Base-by-base conservation (phyloP, 1,140 invertebrate species). In the Dreissena rostriformis region DNA sequence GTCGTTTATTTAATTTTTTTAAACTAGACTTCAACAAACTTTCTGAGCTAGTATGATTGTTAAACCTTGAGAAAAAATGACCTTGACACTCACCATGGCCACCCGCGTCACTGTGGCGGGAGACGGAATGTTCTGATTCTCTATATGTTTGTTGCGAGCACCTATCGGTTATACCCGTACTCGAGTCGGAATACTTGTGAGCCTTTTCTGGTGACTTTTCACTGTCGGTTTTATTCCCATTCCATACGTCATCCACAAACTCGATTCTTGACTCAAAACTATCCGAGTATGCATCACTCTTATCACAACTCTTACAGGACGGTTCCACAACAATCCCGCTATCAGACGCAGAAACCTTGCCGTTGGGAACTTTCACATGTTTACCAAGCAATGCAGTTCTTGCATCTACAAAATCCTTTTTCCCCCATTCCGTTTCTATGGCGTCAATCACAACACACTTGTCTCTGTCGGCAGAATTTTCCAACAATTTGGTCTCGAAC, bases 11-110 rank as follows among this genome's bases (percentile, higher is more conserved):
- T 71, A 24, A 53, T 80, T 84, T 87, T 71, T 88, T 88, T 76
- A 88, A 83, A 72, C 86, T 88, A 68, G 87, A 83, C 86, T 88
- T 88, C 49, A 88, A 79, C 70, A 88, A 84, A 66, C 84, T 82
- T 75, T 88, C 84, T 71, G 87, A 88, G 79, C 82, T 87, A 66
- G 74, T 71, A 77, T 88, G 39, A 39, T 39, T 39, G 39, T 39
- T 39, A 39, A 39, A 39, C 73, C 73, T 63, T 72, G 70, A 73
- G 67, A 70, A 72, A 77, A 84, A 80, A 83, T 71, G 80, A 83
- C 75, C 79, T 79, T 70, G 70, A 88, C 77, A 88, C 87, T 88
- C 87, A 88, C 87, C 87, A 80, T 87, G 82, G 49, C 26, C 75
- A 61, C 66, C 63, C 39, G 8, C 39, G 22, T 71, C 51, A 12